Conservation (phyloP, 2,888 invertebrate species). For the Timema podura region DNA sequence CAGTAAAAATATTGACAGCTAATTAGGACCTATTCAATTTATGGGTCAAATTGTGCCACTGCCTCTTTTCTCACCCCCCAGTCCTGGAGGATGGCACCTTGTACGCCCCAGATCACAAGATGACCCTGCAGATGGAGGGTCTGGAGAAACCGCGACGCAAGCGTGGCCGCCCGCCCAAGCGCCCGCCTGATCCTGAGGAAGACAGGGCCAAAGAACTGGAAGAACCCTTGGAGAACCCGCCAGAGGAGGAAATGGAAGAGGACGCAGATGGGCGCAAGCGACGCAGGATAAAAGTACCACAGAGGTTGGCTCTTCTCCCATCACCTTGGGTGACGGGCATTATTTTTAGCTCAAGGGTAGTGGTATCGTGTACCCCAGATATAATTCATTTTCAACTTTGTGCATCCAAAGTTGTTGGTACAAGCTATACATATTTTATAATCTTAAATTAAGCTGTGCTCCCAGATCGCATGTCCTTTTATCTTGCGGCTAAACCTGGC, state of each 20-base stretch:
- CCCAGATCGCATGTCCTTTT: too few relatives aligned
- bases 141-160: slow-evolving; percentile 63
- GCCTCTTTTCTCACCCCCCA: slow-evolving; percentile 36
- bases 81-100: slow-evolving; percentile 59
- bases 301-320: slow-evolving; percentile 43
- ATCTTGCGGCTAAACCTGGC: too few relatives aligned
- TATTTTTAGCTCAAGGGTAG: too few relatives aligned
- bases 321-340: too few relatives aligned
- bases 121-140: slow-evolving; percentile 60
- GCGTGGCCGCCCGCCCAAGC: slow-evolving; percentile 66
- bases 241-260: slow-evolving; percentile 41
- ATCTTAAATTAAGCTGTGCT: too few relatives aligned
- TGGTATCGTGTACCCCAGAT: too few relatives aligned
- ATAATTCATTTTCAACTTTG: too few relatives aligned
- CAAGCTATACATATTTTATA: too few relatives aligned
- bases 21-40: too few relatives aligned
- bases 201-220: slow-evolving; percentile 37
- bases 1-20: too few relatives aligned
- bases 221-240: slow-evolving; percentile 34
- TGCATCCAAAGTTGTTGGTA: too few relatives aligned
- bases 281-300: slow-evolving; percentile 59
- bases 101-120: slow-evolving; percentile 61
- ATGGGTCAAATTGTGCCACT: too few relatives aligned
- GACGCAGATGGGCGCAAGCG: slow-evolving; percentile 57
- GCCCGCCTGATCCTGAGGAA: slow-evolving; percentile 38